phyloP scores from a whole-genome alignment of 2,888 invertebrate species.

The Caenorhabditis virilis region DNA sequence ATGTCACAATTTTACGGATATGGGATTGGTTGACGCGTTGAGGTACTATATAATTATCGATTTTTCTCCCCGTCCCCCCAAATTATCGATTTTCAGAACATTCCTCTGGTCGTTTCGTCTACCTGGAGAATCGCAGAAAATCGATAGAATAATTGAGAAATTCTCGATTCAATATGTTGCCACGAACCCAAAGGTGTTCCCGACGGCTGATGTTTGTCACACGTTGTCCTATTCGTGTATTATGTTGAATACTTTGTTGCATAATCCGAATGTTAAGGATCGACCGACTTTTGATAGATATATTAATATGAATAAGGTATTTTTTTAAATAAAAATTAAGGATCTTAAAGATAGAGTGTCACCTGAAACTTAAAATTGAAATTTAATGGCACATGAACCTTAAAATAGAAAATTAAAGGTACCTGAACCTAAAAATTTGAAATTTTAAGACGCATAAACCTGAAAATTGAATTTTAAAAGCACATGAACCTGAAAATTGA shows the following conservation, averaged over 20 bases:
- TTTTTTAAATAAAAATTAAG: background rate
- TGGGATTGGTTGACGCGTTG: conserved; percentile 49
- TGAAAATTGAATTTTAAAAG: too few species aligned
- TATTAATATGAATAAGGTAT: conserved; percentile 40
- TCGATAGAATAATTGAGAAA: conserved; percentile 47
- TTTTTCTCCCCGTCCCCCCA: too few species aligned
- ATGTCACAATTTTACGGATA: conserved; percentile 41
- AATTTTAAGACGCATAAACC: too few species aligned
- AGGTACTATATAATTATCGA: too few species aligned
- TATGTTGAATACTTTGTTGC: conserved; percentile 56
- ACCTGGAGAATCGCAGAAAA: conserved; percentile 57
- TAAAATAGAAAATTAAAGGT: too few species aligned
- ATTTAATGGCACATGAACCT: too few species aligned
- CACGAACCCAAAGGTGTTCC: conserved; percentile 33
- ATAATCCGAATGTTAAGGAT: conserved; percentile 55
- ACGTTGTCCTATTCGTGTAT: conserved; percentile 53
- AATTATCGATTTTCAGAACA: too few species aligned
- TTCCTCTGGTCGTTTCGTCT: conserved; percentile 46
- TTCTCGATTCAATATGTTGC: conserved; percentile 32
- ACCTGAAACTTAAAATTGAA: too few species aligned
- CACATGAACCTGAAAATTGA: too few species aligned
- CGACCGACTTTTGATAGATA: conserved; percentile 46
- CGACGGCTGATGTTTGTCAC: conserved; percentile 42
- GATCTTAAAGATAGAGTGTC: too few species aligned
- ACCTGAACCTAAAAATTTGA: too few species aligned